A percentile compares a stretch with the other conserved stretches of the same genome.
Conservation (phyloP, 2,797 vertebrate species). For the Crossoptilon crossoptilon region DNA sequence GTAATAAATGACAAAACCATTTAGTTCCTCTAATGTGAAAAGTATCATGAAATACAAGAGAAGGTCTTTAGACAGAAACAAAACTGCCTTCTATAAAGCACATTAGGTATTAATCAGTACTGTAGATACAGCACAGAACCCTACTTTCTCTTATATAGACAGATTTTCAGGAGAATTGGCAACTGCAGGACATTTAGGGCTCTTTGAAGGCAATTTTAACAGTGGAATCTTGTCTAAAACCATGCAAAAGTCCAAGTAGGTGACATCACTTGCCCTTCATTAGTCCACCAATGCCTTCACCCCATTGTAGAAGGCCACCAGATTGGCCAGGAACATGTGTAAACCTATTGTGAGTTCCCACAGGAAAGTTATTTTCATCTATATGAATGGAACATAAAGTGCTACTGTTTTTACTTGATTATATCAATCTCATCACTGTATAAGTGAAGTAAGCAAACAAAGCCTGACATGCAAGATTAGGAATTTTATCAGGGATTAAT, state of each 20-base stretch:
- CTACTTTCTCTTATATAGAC: neutral
- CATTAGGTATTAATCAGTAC: neutral
- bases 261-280: too few species aligned
- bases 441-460: neutral
- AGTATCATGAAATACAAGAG: neutral
- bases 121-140: neutral
- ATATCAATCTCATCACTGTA: neutral
- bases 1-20: neutral
- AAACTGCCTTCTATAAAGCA: neutral
- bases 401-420: neutral
- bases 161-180: neutral
- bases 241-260: too few species aligned
- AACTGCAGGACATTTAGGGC: neutral
- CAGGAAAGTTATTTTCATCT: neutral
- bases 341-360: neutral
- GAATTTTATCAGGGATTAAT: neutral
- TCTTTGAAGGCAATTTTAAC: neutral
- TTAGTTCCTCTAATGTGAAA: conserved; percentile 8
- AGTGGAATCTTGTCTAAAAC: neutral
- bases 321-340: neutral
- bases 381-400: neutral
- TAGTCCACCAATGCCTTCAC: too few species aligned
- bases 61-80: neutral
- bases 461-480: neutral
- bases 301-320: too few species aligned